Base-by-base conservation (phyloP, 1,140 invertebrate genomes). In the Agrypnia vestita region DNA sequence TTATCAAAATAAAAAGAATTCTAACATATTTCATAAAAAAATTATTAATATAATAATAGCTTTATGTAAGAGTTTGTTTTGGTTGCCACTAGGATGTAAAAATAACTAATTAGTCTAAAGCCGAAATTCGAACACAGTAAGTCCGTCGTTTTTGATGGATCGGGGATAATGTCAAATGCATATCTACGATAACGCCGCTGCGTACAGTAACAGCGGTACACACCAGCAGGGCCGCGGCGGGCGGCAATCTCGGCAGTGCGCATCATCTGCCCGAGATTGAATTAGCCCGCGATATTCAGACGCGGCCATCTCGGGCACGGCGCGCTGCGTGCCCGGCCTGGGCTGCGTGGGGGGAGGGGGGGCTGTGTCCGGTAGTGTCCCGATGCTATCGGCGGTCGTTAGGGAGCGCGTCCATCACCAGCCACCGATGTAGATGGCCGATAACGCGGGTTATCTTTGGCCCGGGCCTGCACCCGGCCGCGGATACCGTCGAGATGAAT, bases 381-480 rank as follows among this genome's bases (percentile, higher is more conserved):
- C 49, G 75, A 77, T 77, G 75, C 21, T 77, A 77, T 77, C 75
- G 47, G 61, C 75, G 61, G 75, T 77, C 75, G 75, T 77, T 77
- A 77, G 59, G 75, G 59, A 62, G 61, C 61, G 75, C 75, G 61
- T 77, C 75, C 59, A 67, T 77, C 75, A 77, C 25, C 75, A 67
- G 61, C 47, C 75, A 64, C 75, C 56, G 75, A 77, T 77, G 44
- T 51, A 75, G 75, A 49, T 64, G 75, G 75, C 59, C 61, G 75
- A 77, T 77, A 77, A 47, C 61, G 61, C 59, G 75, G 73, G 61
- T 77, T 77, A 77, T 77, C 75, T 77, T 77, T 77, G 75, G 75
- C 75, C 74, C 75, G 61, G 75, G 47, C 61, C 53, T 74, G 56
- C 51, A 74, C 51, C 21, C 17, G 56, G 71, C 51, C 53, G 49